Conservation (phyloP, 2,888 invertebrate genomes). For the Eristalis pertinax region DNA sequence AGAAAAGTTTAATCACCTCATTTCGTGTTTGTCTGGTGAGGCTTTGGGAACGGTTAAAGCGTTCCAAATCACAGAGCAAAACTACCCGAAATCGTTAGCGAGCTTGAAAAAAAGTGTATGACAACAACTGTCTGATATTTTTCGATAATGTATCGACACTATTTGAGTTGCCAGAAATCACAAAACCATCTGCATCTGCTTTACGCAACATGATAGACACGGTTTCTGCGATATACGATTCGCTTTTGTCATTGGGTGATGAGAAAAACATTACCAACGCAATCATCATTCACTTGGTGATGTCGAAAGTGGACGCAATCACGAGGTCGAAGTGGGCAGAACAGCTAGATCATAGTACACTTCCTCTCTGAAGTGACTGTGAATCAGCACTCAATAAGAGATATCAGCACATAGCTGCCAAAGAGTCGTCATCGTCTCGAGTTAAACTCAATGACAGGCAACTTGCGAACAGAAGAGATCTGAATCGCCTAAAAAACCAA, state of each 20-base stretch:
- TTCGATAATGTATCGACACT: constrained; percentile 48
- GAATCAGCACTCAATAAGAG: constrained; percentile 41
- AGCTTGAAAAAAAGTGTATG: constrained; percentile 54
- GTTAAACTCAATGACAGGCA: neutral
- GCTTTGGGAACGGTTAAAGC: constrained; percentile 61
- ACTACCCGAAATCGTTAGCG: constrained; percentile 49
- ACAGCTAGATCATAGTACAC: constrained; percentile 39
- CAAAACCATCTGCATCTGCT: constrained; percentile 36
- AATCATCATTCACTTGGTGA: constrained; percentile 57
- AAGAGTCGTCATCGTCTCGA: neutral
- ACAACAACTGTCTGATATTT: constrained; percentile 62
- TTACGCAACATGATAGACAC: constrained; percentile 58
- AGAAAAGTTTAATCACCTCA: constrained; percentile 47
- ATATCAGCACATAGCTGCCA: neutral
- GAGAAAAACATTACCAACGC: constrained; percentile 58
- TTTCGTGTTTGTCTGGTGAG: constrained; percentile 65
- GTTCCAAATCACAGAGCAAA: constrained; percentile 52
- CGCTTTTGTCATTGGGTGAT: constrained; percentile 53
- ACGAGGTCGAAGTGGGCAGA: constrained; percentile 49
- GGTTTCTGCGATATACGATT: constrained; percentile 50
- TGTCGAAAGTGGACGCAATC: constrained; percentile 46
- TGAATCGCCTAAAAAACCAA: neutral
- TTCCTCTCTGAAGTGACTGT: constrained; percentile 54
- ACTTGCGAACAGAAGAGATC: neutral
- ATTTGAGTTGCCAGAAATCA: constrained; percentile 59